Evolutionary conservation across 2,113 vertebrate genomes (phyloP).

Genomic region (Pampusana beccarii): DNA sequence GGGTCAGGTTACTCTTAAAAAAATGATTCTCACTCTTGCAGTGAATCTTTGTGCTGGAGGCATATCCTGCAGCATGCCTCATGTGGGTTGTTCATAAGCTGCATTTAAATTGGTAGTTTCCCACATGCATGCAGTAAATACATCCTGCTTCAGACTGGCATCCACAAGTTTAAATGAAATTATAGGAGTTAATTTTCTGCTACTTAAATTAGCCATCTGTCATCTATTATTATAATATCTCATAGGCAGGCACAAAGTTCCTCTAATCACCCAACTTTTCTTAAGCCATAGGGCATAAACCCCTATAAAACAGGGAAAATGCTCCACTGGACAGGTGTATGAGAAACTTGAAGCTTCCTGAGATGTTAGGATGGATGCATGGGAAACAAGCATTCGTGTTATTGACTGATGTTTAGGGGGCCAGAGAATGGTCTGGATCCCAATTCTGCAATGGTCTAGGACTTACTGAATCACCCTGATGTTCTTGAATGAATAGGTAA

Average conservation of each 20-base stretch:
- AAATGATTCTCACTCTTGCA: background rate
- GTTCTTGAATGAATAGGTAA: background rate
- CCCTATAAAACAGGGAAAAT: background rate
- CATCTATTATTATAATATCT: background rate
- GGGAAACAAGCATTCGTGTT: background rate
- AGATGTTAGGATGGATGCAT: background rate
- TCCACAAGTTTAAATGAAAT: background rate
- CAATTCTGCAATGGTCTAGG: background rate
- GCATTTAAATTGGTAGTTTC: background rate
- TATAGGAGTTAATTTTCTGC: background rate
- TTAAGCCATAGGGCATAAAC: background rate
- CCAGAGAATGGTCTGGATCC: background rate
- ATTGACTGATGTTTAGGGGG: background rate
- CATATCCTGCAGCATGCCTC: background rate
- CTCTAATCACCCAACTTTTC: background rate
- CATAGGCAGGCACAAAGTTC: background rate
- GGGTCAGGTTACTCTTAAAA: background rate
- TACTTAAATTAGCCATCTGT: background rate
- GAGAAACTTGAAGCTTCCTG: accelerated
- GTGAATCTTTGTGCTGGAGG: background rate
- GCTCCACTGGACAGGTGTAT: accelerated
- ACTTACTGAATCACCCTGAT: background rate
- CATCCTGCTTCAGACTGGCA: background rate
- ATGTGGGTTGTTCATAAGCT: background rate
- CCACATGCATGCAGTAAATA: background rate